Percentiles rank a stretch among this genome's conserved stretches.
Conservation (phyloP, 2,797 vertebrate genomes). For the Sebastes vulpes region DNA sequence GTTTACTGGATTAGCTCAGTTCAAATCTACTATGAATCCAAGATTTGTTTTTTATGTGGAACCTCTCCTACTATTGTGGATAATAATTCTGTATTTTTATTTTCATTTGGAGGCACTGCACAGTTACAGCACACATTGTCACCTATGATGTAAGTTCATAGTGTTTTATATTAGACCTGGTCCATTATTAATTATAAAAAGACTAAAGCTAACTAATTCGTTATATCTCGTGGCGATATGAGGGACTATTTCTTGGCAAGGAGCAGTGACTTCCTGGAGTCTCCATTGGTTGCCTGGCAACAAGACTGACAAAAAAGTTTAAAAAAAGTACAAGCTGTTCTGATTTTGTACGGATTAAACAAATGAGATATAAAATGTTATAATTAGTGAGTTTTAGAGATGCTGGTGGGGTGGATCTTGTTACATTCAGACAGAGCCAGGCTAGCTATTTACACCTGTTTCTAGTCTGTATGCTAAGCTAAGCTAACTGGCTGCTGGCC, state of each 20-base stretch:
- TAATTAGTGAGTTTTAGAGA: neutral
- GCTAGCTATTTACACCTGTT: neutral
- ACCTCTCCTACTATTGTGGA: neutral
- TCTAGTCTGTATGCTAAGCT: neutral
- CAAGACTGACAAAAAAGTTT: neutral
- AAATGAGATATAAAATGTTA: neutral
- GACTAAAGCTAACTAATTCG: neutral
- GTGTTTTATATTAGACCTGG: neutral
- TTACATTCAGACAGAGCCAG: neutral
- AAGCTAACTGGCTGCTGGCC: neutral
- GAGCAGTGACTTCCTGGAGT: too few relatives aligned
- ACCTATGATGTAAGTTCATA: neutral
- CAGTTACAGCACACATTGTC: neutral
- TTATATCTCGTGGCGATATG: neutral
- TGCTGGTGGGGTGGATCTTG: neutral
- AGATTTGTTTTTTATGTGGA: neutral
- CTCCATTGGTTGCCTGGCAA: neutral
- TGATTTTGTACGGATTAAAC: neutral
- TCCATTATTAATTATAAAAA: neutral
- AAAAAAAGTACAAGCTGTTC: neutral
- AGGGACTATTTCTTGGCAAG: neutral
- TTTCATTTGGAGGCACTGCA: neutral
- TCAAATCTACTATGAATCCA: constrained; percentile 6
- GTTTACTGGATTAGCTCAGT: constrained; percentile 8
- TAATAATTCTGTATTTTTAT: neutral